Conservation (phyloP, 2,888 invertebrate species). For the Mimumesa dahlbomi region DNA sequence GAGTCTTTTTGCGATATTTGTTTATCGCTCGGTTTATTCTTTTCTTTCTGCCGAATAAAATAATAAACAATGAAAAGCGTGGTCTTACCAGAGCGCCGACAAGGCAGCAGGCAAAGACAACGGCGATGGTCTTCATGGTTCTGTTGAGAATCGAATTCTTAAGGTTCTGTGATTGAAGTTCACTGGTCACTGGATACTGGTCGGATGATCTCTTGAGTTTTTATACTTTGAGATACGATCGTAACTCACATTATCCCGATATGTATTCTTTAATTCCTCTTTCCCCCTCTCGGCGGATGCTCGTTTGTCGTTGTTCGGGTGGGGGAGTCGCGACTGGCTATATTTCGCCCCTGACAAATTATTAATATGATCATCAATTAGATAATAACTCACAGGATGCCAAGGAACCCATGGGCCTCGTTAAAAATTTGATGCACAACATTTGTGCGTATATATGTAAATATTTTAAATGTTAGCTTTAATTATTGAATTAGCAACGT, state of each 20-base stretch:
- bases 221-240: constrained; percentile 52
- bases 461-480: not conserved
- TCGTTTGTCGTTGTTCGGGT: constrained; percentile 5
- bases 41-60: no score
- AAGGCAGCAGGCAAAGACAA: constrained; percentile 33
- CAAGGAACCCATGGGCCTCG: not conserved
- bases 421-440: not conserved
- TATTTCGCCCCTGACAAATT: constrained; percentile 1
- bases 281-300: constrained; percentile 13
- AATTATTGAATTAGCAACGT: no score
- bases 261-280: constrained; percentile 28
- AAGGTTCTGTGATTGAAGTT: not conserved
- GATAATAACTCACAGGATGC: constrained; percentile 13
- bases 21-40: no score
- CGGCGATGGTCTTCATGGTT: constrained; percentile 44
- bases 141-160: not conserved
- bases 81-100: constrained; percentile 44
- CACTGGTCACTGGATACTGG: constrained; percentile 41
- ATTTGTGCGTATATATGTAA: constrained; percentile 2
- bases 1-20: no score
- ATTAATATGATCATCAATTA: constrained; percentile 5
- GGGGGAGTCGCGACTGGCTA: not conserved
- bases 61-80: not conserved
- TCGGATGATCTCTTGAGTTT: constrained; percentile 36
- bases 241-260: constrained; percentile 1